phyloP scores from a whole-genome alignment of 2,888 invertebrate species.

The Drosophila lutescens region DNA sequence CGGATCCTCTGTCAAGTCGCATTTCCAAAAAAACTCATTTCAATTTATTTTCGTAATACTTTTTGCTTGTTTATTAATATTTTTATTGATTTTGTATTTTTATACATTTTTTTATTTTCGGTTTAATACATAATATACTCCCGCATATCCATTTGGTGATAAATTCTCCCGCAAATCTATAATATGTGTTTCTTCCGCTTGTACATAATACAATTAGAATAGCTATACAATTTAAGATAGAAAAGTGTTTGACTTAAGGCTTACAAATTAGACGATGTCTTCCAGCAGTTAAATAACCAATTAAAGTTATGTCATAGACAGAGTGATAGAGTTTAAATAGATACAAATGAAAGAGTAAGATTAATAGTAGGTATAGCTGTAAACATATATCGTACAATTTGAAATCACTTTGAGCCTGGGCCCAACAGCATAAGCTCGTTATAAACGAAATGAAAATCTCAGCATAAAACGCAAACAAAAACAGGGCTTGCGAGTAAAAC shows the following conservation, averaged over 20 bases:
- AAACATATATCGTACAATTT: slow-evolving; percentile 65
- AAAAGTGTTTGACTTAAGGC: slow-evolving; percentile 71
- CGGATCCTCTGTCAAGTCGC: no score
- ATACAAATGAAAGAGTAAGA: slow-evolving; percentile 46
- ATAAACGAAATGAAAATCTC: slow-evolving; percentile 34
- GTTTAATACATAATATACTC: slow-evolving; percentile 66
- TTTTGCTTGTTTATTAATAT: slow-evolving; percentile 74
- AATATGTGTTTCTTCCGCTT: slow-evolving; percentile 62
- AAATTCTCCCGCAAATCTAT: slow-evolving; percentile 68
- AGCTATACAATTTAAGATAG: slow-evolving; percentile 77
- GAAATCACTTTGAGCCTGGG: slow-evolving; percentile 72
- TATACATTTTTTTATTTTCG: slow-evolving; percentile 59
- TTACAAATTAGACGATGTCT: slow-evolving; percentile 70
- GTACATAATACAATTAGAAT: slow-evolving; percentile 68
- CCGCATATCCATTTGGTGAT: slow-evolving; percentile 76
- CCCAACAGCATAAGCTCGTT: slow-evolving; percentile 63
- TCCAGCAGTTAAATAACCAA: slow-evolving; percentile 63
- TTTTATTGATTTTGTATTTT: slow-evolving; percentile 69
- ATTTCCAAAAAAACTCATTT: not conserved
- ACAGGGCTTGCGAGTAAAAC: slow-evolving; percentile 9
- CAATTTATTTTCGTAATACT: slow-evolving; percentile 64
- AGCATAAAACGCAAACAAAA: slow-evolving; percentile 44
- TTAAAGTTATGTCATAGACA: slow-evolving; percentile 26
- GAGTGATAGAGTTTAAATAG: slow-evolving; percentile 41
- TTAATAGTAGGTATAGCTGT: slow-evolving; percentile 52